Base-by-base conservation (phyloP, 2,888 invertebrate genomes). In the Trissolcus brochymenae region DNA sequence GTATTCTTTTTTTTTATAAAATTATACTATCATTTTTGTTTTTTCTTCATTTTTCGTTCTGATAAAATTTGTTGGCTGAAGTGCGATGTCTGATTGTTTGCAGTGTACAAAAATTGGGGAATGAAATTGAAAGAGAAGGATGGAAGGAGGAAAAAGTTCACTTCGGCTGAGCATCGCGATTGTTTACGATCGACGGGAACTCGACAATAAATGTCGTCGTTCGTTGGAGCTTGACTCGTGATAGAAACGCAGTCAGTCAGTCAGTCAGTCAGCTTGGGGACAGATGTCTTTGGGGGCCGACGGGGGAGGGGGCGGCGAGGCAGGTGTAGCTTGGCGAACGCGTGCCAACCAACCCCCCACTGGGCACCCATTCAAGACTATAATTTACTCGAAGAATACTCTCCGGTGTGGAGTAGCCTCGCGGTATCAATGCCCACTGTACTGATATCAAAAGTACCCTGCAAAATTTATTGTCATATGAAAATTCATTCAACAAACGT, bases 311-410 rank as follows among this genome's bases (percentile, higher is more conserved):
- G 76, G 66, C 54, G 61, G 66, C 62, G 84, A 86, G 88, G 88
- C 88, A 87, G 88, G 88, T 88, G 87, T 87, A 87, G 82, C 82
- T 82, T 81, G 80, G 79, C 82, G 84, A 83, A 82, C 88, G 89
- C 89, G 88, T 88, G 89, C 89, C 88, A 86, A 85, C 85, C 88
- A 87, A 87, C 87, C 88, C 87, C 89, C 88, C 83, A 84, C 84
- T 84, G 88, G 76, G 87, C 78, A 77, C 84, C 87, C 87, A 88
- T 89, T 89, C 87, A 88, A 88, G 87, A 88, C 88, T 87, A 88
- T 88, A 88, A 89, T 89, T 89, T 89, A 89, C 88, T 88, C 87
- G 86, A 88, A 89, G 89, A 88, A 88, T 88, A 85, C 87, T 85
- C 84, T 73, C 79, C 79, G 25, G 25, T 25, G 80, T 41, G 53